A percentile compares a stretch with the other conserved stretches of the same genome.
phyloP scores from a whole-genome alignment of 1,140 invertebrate genomes.

The Cherax quadricarinatus region DNA sequence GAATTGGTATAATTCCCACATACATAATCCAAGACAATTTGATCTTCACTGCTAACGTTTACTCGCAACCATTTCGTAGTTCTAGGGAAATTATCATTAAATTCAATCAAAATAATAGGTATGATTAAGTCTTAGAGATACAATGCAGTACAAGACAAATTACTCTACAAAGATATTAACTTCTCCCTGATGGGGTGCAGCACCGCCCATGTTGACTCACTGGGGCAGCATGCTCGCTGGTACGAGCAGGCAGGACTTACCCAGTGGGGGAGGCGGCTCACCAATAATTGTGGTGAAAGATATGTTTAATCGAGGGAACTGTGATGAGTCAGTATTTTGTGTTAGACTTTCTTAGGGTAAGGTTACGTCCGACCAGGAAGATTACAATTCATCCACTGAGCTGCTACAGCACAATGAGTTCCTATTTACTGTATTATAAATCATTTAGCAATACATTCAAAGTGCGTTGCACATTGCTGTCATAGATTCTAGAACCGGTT shows the following conservation, averaged over 20 bases:
- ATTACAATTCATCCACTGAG: no score
- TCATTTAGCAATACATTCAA: no score
- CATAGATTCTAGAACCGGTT: not conserved
- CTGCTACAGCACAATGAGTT: no score
- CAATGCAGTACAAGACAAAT: not conserved
- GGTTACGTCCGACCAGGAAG: not conserved
- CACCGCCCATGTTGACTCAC: not conserved
- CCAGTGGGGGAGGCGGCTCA: not conserved
- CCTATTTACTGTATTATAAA: no score
- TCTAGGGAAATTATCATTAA: not conserved
- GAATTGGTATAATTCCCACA: not conserved
- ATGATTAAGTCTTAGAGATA: not conserved
- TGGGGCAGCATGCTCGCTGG: not conserved
- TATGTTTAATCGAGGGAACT: not conserved
- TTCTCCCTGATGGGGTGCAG: not conserved
- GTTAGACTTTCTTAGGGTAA: not conserved
- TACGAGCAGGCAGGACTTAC: not conserved
- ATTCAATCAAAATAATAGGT: not conserved
- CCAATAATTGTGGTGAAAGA: not conserved
- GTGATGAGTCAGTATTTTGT: not conserved
- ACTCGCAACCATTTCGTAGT: not conserved
- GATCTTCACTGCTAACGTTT: not conserved
- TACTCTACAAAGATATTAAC: not conserved
- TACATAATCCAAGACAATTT: not conserved
- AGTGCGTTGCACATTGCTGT: not conserved